Percentiles rank a stretch among this genome's conserved stretches.
Evolutionary conservation across 2,888 invertebrate species (phyloP).

Genomic region (Xestia rhomboidea): DNA sequence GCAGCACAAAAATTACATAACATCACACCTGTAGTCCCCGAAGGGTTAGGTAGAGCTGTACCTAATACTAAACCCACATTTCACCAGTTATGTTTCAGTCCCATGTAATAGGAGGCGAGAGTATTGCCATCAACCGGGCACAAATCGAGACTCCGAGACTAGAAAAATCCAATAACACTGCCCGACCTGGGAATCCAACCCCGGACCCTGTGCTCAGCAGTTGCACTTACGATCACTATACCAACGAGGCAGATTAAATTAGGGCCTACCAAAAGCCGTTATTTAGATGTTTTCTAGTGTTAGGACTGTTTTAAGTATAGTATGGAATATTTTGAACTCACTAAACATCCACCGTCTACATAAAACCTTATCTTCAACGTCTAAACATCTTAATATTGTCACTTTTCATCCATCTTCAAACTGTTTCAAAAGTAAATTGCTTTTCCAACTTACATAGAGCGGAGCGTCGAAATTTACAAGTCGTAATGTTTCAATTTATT

Average conservation of each 20-base stretch:
- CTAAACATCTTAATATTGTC: conserved; percentile 6
- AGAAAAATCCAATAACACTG: neutral
- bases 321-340: neutral
- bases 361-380: neutral
- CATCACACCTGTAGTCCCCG: neutral
- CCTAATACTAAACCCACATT: neutral
- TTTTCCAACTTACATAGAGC: conserved; percentile 45
- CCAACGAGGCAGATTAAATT: neutral
- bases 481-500: conserved; percentile 74
- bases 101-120: too few relatives aligned
- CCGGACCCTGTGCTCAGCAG: neutral
- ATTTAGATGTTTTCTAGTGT: neutral
- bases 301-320: neutral
- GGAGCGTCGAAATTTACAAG: conserved; percentile 51
- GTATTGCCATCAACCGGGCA: neutral
- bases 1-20: neutral
- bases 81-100: neutral
- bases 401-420: conserved; percentile 20
- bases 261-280: neutral
- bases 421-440: conserved; percentile 42
- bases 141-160: too few relatives aligned
- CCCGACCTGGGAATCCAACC: neutral
- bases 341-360: too few relatives aligned
- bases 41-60: neutral
- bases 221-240: neutral